These are phyloP conservation scores for Cochlearius cochlearius DNA, from an alignment of 2,113 vertebrate species.

Conservation along the genomic window DNA sequence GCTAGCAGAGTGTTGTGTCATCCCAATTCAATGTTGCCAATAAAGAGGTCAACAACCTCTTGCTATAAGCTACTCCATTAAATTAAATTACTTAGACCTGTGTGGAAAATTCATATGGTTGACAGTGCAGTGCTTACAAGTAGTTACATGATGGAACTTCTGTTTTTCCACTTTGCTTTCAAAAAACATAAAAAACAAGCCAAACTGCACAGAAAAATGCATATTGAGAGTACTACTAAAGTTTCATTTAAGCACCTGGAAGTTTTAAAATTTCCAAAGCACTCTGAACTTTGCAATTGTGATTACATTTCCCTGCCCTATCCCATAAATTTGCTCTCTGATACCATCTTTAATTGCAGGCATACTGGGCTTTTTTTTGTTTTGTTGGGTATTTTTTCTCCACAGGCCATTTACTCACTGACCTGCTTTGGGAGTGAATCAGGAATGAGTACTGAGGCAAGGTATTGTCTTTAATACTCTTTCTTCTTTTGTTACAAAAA, in stretches of 20 bases:
- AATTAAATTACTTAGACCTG: background rate
- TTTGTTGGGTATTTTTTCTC: background rate
- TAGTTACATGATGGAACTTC: background rate
- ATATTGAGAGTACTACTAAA: background rate
- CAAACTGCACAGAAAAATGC: background rate
- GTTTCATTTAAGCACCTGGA: background rate
- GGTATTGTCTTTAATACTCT: background rate
- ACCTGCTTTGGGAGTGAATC: background rate
- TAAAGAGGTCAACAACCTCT: background rate
- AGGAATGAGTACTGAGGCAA: background rate
- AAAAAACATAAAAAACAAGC: background rate
- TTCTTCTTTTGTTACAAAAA: background rate
- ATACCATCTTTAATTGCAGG: background rate
- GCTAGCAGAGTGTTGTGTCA: slow-evolving; percentile 1
- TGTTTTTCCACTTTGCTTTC: slow-evolving; percentile 33
- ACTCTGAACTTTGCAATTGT: background rate
- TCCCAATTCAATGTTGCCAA: background rate
- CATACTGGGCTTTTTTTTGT: background rate
- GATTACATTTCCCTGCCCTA: background rate
- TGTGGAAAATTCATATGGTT: slow-evolving; percentile 17
- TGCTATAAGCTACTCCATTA: background rate
- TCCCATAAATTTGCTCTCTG: background rate
- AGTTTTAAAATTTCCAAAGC: background rate
- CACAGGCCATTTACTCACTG: background rate
- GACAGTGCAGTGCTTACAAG: background rate